A percentile compares a stretch with the other conserved stretches of the same genome.
These are phyloP conservation scores for Sinopyrophorus schimmeli DNA, from an alignment of 2,888 invertebrate species.

Conservation along the genomic window DNA sequence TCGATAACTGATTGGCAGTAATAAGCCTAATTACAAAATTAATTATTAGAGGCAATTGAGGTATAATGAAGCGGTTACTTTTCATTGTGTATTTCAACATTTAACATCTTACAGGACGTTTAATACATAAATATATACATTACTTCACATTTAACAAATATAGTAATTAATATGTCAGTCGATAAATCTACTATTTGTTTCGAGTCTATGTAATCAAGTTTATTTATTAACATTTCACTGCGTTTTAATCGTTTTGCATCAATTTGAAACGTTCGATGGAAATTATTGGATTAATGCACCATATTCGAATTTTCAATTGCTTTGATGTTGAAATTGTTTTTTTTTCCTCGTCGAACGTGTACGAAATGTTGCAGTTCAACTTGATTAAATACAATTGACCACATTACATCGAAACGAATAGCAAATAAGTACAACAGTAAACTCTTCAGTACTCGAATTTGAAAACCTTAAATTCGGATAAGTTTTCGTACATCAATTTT, in stretches of 20 bases:
- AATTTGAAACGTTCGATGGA: no score
- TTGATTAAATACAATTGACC: no score
- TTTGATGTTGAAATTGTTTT: no score
- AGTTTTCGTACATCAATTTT: conserved; percentile 14
- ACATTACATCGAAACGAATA: conserved; percentile 15
- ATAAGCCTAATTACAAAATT: conserved; percentile 1
- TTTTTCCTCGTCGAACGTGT: no score
- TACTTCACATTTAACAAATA: conserved; percentile 23
- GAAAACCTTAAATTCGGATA: conserved; percentile 6
- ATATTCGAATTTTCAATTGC: no score
- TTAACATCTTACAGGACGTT: conserved; percentile 25
- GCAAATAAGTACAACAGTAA: conserved; percentile 19
- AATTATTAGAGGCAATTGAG: background rate
- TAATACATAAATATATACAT: conserved; percentile 30
- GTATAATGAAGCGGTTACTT: conserved; percentile 1
- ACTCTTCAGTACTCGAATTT: conserved; percentile 10
- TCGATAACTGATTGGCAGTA: conserved; percentile 6
- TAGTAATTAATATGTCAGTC: conserved; percentile 23
- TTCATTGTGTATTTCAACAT: conserved; percentile 20
- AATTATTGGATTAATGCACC: no score
- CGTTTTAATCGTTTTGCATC: no score
- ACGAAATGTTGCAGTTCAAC: no score
- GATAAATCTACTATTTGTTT: conserved; percentile 16
- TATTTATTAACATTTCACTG: no score
- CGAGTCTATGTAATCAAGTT: conserved; percentile 5